Conservation (phyloP, 2,888 invertebrate species). For the Plagiodera versicolora region DNA sequence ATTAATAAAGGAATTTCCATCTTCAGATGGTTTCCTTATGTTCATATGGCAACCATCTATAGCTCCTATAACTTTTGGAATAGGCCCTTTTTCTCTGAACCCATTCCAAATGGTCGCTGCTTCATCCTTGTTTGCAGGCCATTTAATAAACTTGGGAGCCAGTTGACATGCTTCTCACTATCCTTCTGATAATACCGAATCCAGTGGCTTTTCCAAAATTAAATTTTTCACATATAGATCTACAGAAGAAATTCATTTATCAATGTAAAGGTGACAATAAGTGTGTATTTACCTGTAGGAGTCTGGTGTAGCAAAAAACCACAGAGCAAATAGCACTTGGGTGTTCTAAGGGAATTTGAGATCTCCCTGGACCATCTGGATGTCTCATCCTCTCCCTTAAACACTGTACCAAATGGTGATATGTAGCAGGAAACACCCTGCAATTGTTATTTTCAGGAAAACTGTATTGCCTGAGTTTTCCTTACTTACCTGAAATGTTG, state of each 20-base stretch:
- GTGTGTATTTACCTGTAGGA: not conserved
- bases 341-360: not conserved
- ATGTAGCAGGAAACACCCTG: not conserved
- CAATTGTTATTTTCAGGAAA: not conserved
- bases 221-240: not conserved
- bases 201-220: not conserved
- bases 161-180: not conserved
- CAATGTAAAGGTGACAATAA: not conserved
- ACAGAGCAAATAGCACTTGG: not conserved
- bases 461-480: too few species aligned
- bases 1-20: not conserved
- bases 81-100: not conserved
- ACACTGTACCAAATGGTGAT: not conserved
- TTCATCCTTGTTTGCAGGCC: not conserved
- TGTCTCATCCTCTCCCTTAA: not conserved
- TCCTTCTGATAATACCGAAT: not conserved
- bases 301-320: not conserved
- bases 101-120: not conserved
- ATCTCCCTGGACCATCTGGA: not conserved
- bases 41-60: not conserved
- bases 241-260: too few species aligned
- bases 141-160: not conserved
- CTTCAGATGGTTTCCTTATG: not conserved
- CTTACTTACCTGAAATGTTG: too few species aligned
- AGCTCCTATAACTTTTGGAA: not conserved